Percentiles rank a stretch among this genome's conserved stretches.
phyloP scores from a whole-genome alignment of 1,140 invertebrate genomes.

The Metopolophium dirhodum region DNA sequence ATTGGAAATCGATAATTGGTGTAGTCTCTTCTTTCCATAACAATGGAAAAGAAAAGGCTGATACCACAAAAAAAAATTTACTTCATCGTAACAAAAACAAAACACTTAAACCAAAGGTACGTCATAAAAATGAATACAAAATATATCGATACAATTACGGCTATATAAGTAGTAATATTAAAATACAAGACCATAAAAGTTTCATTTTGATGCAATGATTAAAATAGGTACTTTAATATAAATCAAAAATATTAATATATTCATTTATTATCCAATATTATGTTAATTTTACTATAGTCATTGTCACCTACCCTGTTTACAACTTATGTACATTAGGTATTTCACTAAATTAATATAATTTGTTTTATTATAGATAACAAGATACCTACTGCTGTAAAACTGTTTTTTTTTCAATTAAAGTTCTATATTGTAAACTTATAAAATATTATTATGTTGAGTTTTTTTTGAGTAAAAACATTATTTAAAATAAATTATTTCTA shows the following conservation, averaged over 20 bases:
- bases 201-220: not conserved
- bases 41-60: too few species aligned
- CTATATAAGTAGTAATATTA: too few species aligned
- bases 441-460: not conserved
- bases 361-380: not conserved
- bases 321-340: not conserved
- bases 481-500: constrained; percentile 6
- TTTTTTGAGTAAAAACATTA: not conserved
- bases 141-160: too few species aligned
- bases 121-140: too few species aligned
- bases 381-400: not conserved
- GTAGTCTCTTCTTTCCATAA: too few species aligned
- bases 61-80: too few species aligned
- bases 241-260: not conserved
- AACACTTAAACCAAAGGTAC: too few species aligned
- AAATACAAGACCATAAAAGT: too few species aligned
- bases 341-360: not conserved
- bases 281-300: not conserved
- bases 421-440: not conserved
- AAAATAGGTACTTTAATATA: not conserved
- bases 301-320: not conserved
- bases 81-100: too few species aligned
- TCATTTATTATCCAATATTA: not conserved
- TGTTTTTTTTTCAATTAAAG: not conserved
- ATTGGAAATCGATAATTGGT: too few species aligned